A percentile compares a stretch with the other conserved stretches of the same genome.
Conservation (phyloP, 2,797 vertebrate genomes). For the Hippocampus kuda region DNA sequence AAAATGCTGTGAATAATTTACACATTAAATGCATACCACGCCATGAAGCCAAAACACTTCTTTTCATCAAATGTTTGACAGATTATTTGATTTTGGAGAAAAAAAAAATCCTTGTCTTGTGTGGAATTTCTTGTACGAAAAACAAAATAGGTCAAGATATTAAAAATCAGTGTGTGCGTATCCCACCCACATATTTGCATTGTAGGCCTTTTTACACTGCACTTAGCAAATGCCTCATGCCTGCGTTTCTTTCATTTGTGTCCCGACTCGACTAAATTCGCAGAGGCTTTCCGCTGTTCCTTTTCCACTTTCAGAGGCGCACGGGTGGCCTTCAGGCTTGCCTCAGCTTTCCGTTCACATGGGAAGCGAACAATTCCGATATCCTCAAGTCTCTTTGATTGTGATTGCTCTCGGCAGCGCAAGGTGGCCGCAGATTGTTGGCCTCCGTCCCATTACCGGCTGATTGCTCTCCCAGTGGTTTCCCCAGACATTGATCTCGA, state of each 20-base stretch:
- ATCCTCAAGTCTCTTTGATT: conserved; percentile 27
- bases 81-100: too few relatives aligned
- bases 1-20: too few relatives aligned
- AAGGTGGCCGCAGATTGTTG: conserved; percentile 28
- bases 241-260: background rate
- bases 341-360: background rate
- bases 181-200: too few relatives aligned
- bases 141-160: too few relatives aligned
- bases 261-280: background rate
- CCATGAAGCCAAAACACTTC: too few relatives aligned
- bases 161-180: too few relatives aligned
- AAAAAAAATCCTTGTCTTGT: too few relatives aligned
- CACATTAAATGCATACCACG: too few relatives aligned
- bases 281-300: background rate
- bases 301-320: background rate
- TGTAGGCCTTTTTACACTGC: too few relatives aligned
- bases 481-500: background rate
- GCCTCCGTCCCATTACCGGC: conserved; percentile 28
- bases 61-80: too few relatives aligned
- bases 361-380: background rate
- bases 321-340: background rate
- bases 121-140: too few relatives aligned
- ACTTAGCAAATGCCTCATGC: too few relatives aligned
- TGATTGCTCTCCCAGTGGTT: conserved; percentile 30
- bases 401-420: conserved; percentile 32